Conservation (phyloP, 1,140 invertebrate genomes). For the Thaumetopoea pityocampa region DNA sequence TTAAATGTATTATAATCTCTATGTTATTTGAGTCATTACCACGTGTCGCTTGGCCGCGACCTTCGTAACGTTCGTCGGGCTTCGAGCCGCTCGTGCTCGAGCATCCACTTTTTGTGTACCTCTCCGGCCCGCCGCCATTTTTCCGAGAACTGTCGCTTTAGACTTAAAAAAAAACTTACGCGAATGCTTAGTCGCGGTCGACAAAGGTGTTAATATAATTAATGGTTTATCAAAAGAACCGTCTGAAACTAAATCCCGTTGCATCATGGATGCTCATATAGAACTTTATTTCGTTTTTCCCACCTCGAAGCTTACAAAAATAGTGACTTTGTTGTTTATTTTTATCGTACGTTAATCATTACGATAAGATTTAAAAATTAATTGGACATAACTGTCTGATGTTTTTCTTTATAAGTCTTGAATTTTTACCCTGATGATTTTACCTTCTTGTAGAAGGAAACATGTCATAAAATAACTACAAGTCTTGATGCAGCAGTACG, state of each 20-base stretch:
- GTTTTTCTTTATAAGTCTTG: slow-evolving; percentile 29
- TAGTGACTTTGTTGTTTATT: no score
- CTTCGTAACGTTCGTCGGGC: slow-evolving; percentile 21
- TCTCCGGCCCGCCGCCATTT: slow-evolving; percentile 27
- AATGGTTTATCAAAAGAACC: slow-evolving; percentile 56
- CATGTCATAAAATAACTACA: no score
- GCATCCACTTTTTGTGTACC: slow-evolving; percentile 37
- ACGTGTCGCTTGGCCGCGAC: slow-evolving; percentile 18
- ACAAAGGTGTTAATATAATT: slow-evolving; percentile 68
- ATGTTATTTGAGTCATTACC: slow-evolving; percentile 8
- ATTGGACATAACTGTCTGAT: no score
- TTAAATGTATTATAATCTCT: slow-evolving; percentile 3
- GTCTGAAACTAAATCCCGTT: slow-evolving; percentile 25
- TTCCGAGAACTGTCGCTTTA: slow-evolving; percentile 51
- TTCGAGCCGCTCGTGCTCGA: slow-evolving; percentile 35
- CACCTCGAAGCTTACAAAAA: no score
- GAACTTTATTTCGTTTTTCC: no score
- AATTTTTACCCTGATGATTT: no score
- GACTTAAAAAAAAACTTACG: slow-evolving; percentile 27
- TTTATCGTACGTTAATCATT: slow-evolving; percentile 26
- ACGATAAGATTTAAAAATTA: slow-evolving; percentile 22
- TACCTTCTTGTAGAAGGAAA: no score
- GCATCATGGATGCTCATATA: no score
- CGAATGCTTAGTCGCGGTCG: slow-evolving; percentile 26
- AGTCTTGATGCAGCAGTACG: no score